Percentiles rank a stretch among this genome's conserved stretches.
Evolutionary conservation across 2,113 vertebrate genomes (phyloP).

Genomic region (Petaurus breviceps): DNA sequence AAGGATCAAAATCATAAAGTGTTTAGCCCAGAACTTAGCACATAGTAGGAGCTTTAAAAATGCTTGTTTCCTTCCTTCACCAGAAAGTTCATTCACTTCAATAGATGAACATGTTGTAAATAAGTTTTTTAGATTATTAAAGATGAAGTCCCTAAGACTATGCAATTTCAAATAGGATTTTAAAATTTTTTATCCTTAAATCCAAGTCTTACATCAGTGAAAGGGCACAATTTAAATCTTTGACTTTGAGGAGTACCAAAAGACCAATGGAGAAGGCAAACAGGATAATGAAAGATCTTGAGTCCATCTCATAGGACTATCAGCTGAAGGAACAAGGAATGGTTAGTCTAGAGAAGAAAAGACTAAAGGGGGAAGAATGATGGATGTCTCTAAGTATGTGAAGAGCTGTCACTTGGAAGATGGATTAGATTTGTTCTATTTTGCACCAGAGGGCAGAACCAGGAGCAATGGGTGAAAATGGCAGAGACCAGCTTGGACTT

Average conservation of each 20-base stretch:
- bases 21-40: background rate
- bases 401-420: background rate
- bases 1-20: background rate
- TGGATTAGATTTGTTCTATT: background rate
- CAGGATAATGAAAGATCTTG: background rate
- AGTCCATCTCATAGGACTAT: background rate
- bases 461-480: background rate
- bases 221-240: slow-evolving; percentile 40
- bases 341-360: background rate
- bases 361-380: background rate
- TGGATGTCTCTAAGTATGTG: background rate
- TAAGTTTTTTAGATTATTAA: slow-evolving; percentile 27
- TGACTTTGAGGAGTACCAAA: background rate
- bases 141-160: background rate
- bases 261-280: background rate
- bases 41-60: background rate
- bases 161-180: slow-evolving; percentile 14
- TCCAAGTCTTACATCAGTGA: slow-evolving; percentile 17
- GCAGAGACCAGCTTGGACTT: background rate
- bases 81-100: slow-evolving; percentile 35
- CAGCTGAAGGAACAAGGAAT: background rate
- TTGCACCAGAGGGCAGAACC: background rate
- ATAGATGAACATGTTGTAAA: slow-evolving; percentile 23
- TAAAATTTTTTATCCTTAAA: slow-evolving; percentile 49
- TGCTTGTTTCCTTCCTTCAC: background rate